These are phyloP conservation scores for Tiliqua scincoides DNA, from an alignment of 2,113 vertebrate genomes.

Conservation along the genomic window DNA sequence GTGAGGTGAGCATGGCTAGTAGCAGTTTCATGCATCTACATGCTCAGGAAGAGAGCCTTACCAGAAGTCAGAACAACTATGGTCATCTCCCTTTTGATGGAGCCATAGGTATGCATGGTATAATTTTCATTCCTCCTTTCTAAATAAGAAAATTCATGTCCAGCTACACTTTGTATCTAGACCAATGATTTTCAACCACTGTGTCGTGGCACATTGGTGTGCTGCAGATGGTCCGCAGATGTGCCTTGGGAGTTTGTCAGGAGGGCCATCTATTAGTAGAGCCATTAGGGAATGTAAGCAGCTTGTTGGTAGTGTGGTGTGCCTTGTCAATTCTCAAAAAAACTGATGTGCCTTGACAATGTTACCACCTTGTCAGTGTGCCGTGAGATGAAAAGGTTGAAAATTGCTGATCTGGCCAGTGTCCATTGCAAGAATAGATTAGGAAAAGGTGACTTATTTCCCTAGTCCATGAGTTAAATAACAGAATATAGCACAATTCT, in stretches of 20 bases:
- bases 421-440: not conserved
- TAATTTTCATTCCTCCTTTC: not conserved
- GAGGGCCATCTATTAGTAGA: too few relatives aligned
- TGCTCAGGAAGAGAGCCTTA: constrained; percentile 14
- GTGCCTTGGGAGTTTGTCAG: too few relatives aligned
- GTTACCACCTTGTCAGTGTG: too few relatives aligned
- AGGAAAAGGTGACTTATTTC: rapidly evolving
- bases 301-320: too few relatives aligned
- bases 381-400: too few relatives aligned
- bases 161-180: not conserved
- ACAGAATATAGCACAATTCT: rapidly evolving
- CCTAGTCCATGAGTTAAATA: rapidly evolving
- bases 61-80: not conserved
- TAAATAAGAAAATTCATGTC: not conserved
- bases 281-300: too few relatives aligned
- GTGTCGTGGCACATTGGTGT: too few relatives aligned
- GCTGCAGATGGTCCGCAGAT: too few relatives aligned
- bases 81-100: constrained; percentile 17
- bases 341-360: too few relatives aligned
- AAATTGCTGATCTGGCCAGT: rapidly evolving
- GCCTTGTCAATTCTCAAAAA: too few relatives aligned
- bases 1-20: not conserved
- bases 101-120: not conserved
- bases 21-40: not conserved
- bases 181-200: too few relatives aligned